phyloP scores from a whole-genome alignment of 1,140 invertebrate species.

The Phortica variegata region DNA sequence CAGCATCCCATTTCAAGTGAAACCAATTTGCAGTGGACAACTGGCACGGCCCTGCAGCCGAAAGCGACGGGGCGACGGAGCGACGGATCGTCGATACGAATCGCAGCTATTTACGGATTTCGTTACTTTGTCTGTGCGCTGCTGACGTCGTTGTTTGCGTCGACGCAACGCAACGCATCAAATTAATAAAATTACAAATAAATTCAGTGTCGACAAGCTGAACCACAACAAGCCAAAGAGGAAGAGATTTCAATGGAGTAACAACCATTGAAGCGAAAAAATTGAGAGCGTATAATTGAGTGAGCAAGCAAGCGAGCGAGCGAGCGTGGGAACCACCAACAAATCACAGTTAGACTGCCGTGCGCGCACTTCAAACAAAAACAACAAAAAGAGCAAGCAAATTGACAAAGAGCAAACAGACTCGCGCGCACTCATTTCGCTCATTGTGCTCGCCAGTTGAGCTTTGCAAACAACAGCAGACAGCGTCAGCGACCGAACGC shows the following conservation, averaged over 20 bases:
- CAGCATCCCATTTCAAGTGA: no score
- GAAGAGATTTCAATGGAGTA: slow-evolving; percentile 9
- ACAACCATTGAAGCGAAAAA: background rate
- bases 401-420: slow-evolving; percentile 18
- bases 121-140: no score
- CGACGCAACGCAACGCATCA: no score
- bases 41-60: slow-evolving; percentile 37
- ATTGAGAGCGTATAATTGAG: background rate
- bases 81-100: no score
- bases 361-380: slow-evolving; percentile 4
- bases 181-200: no score
- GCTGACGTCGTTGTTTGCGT: no score
- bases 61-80: slow-evolving; percentile 3
- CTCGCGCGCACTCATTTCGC: slow-evolving; percentile 20
- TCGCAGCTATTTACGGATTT: no score
- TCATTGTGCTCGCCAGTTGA: slow-evolving; percentile 26
- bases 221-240: slow-evolving; percentile 14
- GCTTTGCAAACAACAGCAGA: slow-evolving; percentile 27
- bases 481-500: no score
- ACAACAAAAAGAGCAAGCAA: slow-evolving; percentile 4
- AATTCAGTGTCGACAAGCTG: background rate
- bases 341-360: slow-evolving; percentile 27
- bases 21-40: no score
- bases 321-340: slow-evolving; percentile 38
- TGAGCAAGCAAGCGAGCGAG: slow-evolving; percentile 20